Base-by-base conservation (phyloP, 2,797 vertebrate genomes). In the Lerista edwardsae region DNA sequence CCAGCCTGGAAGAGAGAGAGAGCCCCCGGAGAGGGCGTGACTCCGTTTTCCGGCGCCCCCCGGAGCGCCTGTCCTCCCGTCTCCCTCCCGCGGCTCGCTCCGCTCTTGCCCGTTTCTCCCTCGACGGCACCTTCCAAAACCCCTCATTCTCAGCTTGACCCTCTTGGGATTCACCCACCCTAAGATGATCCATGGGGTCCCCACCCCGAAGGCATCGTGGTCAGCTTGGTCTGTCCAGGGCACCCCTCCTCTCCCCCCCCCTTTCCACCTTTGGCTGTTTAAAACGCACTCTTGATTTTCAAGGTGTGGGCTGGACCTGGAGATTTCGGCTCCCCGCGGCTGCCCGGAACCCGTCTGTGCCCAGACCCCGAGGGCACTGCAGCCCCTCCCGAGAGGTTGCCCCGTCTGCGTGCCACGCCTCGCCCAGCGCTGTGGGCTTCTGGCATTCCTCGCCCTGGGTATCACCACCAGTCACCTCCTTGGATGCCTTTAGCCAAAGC, bases 201-300 rank as follows among this genome's bases (percentile, higher is more conserved):
- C 1, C 67, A 6, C 31, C 67, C 31, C 67, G 8, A 3, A 69
- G 36, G 67, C 34, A 69, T 31, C 2, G 14, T n/a, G 1, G 23
- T 41, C 59, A 25, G 9, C 21, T 25, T 61, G 59, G 5, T 6
- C n/a, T 27, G 36, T 27, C 8, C 2, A 4, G 7, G 75, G 4
- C 44, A 61, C 57, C 65, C 34, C 12, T 47, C 93, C 93, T 84
- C 92, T 81, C 73, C 65, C 25, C 9, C 31, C 23, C 29, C 10
- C 62, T 19, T 17, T 15, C 25, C 27, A 4, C 6, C 21, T 3
- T 41, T 41, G 5, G 3, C 57, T 12, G 14, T 6, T 25, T 8
- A 25, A 39, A 15, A 15, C 3, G 47, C 34, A 23, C 36, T 8
- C 36, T 39, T 11, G 68, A 25, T 9, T 36, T 25, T 21, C 34